phyloP scores from a whole-genome alignment of 1,140 invertebrate species.

The Zophobas atratus region DNA sequence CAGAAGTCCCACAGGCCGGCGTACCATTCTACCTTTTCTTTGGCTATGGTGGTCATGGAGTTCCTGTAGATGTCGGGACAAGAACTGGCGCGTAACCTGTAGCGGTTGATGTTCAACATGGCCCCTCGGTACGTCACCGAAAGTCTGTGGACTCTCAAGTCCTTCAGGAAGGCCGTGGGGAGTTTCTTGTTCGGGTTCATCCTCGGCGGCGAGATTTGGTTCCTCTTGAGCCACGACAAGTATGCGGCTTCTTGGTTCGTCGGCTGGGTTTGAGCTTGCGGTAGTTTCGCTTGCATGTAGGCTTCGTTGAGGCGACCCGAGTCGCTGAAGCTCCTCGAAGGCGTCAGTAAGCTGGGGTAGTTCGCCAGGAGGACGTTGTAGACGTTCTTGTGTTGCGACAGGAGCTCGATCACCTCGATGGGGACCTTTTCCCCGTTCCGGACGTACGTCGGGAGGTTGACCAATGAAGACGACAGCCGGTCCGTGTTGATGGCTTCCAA shows the following conservation, averaged over 20 bases:
- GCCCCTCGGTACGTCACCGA: constrained; percentile 88
- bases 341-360: constrained; percentile 80
- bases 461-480: constrained; percentile 82
- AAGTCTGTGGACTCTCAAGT: constrained; percentile 79
- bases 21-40: constrained; percentile 82
- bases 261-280: constrained; percentile 63
- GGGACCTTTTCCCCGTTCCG: constrained; percentile 83
- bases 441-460: constrained; percentile 87
- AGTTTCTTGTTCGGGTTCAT: constrained; percentile 68
- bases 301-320: constrained; percentile 72
- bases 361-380: constrained; percentile 81
- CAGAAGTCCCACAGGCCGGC: constrained; percentile 83
- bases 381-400: constrained; percentile 79
- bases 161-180: constrained; percentile 78
- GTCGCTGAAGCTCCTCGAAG: constrained; percentile 81
- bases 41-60: constrained; percentile 89
- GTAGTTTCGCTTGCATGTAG: constrained; percentile 48
- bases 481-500: constrained; percentile 58
- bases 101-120: constrained; percentile 88
- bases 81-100: constrained; percentile 85
- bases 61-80: constrained; percentile 92
- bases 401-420: constrained; percentile 80
- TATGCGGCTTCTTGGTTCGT: constrained; percentile 69
- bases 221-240: constrained; percentile 73
- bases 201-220: constrained; percentile 66